phyloP scores from a whole-genome alignment of 2,888 invertebrate genomes.

The Chalcis sispes region DNA sequence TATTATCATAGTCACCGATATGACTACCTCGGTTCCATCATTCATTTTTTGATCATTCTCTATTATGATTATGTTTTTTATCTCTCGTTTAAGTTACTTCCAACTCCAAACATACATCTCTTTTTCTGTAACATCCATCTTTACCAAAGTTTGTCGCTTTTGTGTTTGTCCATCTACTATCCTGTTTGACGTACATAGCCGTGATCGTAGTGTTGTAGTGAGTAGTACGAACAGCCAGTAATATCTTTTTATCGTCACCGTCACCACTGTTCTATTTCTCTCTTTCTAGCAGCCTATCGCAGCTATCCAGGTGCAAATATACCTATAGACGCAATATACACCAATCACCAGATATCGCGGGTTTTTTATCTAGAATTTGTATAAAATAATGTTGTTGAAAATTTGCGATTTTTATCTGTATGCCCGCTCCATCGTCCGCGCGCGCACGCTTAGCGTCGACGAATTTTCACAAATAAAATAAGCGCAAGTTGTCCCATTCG shows the following conservation, averaged over 20 bases:
- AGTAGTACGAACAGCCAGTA: slow-evolving; percentile 74
- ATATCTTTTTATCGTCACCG: slow-evolving; percentile 74
- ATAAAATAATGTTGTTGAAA: slow-evolving; percentile 57
- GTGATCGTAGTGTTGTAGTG: slow-evolving; percentile 74
- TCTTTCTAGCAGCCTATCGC: slow-evolving; percentile 77
- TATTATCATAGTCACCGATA: slow-evolving; percentile 48
- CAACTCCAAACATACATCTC: slow-evolving; percentile 29
- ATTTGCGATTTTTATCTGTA: slow-evolving; percentile 54
- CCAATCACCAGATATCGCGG: slow-evolving; percentile 70
- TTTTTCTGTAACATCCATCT: slow-evolving; percentile 51
- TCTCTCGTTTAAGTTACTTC: slow-evolving; percentile 49
- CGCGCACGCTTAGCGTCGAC: slow-evolving; percentile 23
- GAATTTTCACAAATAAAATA: background rate
- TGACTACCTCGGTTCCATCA: slow-evolving; percentile 46
- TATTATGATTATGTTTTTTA: slow-evolving; percentile 43
- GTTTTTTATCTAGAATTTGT: slow-evolving; percentile 53
- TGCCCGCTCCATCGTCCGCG: slow-evolving; percentile 61
- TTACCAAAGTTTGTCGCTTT: slow-evolving; percentile 72
- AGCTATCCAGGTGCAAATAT: slow-evolving; percentile 76
- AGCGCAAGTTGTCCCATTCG: background rate
- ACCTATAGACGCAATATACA: slow-evolving; percentile 72
- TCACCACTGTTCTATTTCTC: slow-evolving; percentile 76
- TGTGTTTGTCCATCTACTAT: slow-evolving; percentile 69
- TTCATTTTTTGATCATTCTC: slow-evolving; percentile 48
- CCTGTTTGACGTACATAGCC: slow-evolving; percentile 70